Percentiles rank a stretch among this genome's conserved stretches.
Conservation (phyloP, 2,113 vertebrate genomes). For the Phyllostomus discolor region DNA sequence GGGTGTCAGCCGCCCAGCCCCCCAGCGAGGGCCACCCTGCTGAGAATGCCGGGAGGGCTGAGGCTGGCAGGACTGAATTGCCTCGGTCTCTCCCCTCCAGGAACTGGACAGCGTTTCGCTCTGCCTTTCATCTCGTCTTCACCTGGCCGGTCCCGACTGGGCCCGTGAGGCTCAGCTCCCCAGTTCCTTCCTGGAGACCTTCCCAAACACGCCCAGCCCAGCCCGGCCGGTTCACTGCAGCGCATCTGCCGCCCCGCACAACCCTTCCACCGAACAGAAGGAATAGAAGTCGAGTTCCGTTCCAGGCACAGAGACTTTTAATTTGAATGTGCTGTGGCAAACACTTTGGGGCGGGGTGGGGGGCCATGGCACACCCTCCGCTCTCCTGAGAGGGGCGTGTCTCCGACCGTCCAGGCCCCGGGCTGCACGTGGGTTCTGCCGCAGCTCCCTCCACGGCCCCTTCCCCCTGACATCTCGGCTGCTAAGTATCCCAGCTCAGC, state of each 20-base stretch:
- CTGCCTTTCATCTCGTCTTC: background rate
- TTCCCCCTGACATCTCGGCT: rapidly evolving
- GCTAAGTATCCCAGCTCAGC: background rate
- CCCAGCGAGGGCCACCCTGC: rapidly evolving
- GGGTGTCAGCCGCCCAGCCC: background rate
- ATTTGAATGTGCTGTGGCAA: background rate
- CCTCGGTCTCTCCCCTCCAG: background rate
- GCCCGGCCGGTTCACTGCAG: background rate
- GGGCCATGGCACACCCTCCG: background rate
- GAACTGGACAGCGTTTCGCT: background rate
- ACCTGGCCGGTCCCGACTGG: background rate
- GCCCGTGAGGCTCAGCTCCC: background rate
- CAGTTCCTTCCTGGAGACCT: background rate
- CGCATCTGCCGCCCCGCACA: background rate
- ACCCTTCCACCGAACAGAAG: background rate
- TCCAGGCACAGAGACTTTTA: background rate
- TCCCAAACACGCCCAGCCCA: background rate
- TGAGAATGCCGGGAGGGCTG: rapidly evolving
- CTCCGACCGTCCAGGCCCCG: background rate
- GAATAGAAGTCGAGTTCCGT: background rate
- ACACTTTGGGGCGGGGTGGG: background rate
- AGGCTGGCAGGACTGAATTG: rapidly evolving
- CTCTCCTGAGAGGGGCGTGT: background rate
- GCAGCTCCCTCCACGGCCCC: background rate
- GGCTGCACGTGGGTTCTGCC: background rate